These are phyloP conservation scores for Rhinopomastus cyanomelas DNA, from an alignment of 2,113 vertebrate species.

Conservation along the genomic window DNA sequence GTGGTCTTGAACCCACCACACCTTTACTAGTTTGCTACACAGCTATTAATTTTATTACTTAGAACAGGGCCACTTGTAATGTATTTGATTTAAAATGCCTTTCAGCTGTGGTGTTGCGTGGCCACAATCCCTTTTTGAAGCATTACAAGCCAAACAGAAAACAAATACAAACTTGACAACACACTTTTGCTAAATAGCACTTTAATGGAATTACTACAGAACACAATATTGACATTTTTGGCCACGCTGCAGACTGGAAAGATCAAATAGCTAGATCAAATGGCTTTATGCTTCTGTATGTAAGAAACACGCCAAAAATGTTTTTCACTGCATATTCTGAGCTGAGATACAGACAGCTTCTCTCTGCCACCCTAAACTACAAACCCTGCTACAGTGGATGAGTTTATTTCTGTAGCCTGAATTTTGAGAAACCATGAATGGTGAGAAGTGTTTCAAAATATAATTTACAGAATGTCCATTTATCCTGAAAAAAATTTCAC, in stretches of 20 bases:
- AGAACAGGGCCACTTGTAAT: background rate
- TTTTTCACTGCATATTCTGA: background rate
- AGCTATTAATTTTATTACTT: slow-evolving; percentile 6
- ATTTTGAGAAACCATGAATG: background rate
- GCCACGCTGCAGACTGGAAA: background rate
- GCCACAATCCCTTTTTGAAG: background rate
- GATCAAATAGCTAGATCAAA: background rate
- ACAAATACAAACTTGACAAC: background rate
- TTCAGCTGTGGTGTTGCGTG: background rate
- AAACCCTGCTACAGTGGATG: background rate
- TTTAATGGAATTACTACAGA: background rate
- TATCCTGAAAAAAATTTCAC: background rate
- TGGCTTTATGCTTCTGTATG: background rate
- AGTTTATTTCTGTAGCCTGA: background rate
- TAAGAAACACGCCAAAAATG: background rate
- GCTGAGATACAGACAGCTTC: background rate
- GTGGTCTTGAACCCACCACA: no score
- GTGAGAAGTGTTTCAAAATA: background rate
- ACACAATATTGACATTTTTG: background rate
- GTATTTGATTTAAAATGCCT: background rate
- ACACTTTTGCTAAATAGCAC: background rate
- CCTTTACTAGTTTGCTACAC: background rate
- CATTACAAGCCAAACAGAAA: background rate
- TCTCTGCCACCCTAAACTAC: background rate
- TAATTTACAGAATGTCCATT: background rate